phyloP scores from a whole-genome alignment of 2,888 invertebrate genomes.

The Netelia melanura region DNA sequence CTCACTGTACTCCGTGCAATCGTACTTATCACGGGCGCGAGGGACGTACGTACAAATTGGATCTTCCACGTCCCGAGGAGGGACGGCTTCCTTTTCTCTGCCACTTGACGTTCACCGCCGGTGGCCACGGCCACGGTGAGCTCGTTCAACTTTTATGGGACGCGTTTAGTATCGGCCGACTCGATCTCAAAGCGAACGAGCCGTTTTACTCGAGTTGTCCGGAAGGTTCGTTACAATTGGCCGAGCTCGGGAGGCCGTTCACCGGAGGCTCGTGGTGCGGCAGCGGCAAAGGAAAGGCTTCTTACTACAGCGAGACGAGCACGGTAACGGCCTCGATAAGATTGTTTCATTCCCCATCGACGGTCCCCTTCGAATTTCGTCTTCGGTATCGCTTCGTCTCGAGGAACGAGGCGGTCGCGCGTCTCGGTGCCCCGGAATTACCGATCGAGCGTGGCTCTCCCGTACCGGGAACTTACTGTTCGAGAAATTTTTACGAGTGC shows the following conservation, averaged over 20 bases:
- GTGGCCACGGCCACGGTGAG: conserved; percentile 94
- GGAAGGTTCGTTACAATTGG: conserved; percentile 95
- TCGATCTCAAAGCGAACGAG: conserved; percentile 88
- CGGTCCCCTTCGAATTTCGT: conserved; percentile 92
- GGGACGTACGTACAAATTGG: conserved; percentile 89
- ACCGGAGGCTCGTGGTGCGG: conserved; percentile 97
- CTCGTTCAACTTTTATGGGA: conserved; percentile 96
- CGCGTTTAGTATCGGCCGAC: conserved; percentile 94
- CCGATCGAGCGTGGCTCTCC: conserved; percentile 94
- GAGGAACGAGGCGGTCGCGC: conserved; percentile 91
- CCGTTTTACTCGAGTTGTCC: conserved; percentile 90
- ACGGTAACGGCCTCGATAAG: conserved; percentile 95
- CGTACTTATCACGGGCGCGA: conserved; percentile 96
- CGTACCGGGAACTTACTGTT: conserved; percentile 93
- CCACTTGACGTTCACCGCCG: conserved; percentile 96
- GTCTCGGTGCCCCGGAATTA: conserved; percentile 91
- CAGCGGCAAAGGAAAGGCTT: conserved; percentile 91
- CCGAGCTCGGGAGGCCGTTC: conserved; percentile 94
- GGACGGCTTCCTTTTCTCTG: conserved; percentile 94
- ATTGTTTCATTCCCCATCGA: conserved; percentile 90
- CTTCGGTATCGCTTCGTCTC: conserved; percentile 93
- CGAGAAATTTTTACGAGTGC: conserved; percentile 94
- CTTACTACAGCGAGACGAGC: conserved; percentile 95
- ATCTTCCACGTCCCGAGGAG: conserved; percentile 90
- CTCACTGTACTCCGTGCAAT: conserved; percentile 93